These are phyloP conservation scores for Cettia cetti DNA, from an alignment of 2,113 vertebrate species.

Conservation along the genomic window DNA sequence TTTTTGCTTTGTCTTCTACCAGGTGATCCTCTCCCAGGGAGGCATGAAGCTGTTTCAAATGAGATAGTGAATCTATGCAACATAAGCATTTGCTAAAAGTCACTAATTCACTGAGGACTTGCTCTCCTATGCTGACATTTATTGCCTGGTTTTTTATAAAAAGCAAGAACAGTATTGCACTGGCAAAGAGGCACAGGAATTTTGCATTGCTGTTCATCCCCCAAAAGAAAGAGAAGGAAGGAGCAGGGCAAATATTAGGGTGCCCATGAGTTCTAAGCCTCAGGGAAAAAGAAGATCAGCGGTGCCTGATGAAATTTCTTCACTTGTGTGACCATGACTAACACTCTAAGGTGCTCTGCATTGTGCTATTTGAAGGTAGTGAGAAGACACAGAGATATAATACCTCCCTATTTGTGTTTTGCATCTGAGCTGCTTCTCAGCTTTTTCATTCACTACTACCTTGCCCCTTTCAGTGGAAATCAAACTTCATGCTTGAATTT, in stretches of 20 bases:
- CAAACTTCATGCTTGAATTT: background rate
- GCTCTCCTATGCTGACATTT: background rate
- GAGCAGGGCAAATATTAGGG: background rate
- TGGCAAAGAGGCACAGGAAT: background rate
- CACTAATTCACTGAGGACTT: background rate
- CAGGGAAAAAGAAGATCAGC: background rate
- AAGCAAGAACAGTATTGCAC: background rate
- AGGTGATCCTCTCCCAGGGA: background rate
- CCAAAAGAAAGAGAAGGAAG: background rate
- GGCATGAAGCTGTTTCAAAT: background rate
- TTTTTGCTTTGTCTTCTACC: background rate
- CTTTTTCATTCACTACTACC: background rate
- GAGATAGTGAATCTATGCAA: background rate
- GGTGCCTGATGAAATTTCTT: background rate
- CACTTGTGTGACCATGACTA: background rate
- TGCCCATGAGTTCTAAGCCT: background rate
- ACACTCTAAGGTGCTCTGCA: background rate
- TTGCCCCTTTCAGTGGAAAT: background rate
- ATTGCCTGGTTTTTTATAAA: background rate
- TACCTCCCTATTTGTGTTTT: background rate
- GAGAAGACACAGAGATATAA: background rate
- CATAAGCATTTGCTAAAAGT: background rate
- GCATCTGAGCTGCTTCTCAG: background rate
- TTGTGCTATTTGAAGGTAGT: background rate
- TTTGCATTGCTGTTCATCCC: background rate